phyloP scores from a whole-genome alignment of 1,140 invertebrate species.

The Drosophila kepulauana region DNA sequence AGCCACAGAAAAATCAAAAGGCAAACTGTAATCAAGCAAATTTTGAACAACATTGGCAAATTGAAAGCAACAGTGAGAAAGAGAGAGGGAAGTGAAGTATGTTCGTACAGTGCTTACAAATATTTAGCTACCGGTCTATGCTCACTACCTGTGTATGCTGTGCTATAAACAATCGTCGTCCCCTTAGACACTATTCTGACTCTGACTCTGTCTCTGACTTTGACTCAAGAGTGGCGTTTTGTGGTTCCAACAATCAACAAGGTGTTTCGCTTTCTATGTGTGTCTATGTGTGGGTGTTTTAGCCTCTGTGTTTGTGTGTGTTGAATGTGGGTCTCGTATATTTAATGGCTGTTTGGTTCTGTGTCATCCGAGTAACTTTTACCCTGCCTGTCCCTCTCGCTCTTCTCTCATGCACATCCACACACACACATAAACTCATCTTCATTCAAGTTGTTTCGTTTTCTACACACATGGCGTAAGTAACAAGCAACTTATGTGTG shows the following conservation, averaged over 20 bases:
- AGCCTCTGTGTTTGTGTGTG: conserved; percentile 1
- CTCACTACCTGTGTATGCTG: too few species aligned
- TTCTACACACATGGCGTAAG: conserved; percentile 62
- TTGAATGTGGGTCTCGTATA: conserved; percentile 47
- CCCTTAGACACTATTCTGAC: not conserved
- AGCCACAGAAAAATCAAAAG: conserved; percentile 28
- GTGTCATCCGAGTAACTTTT: conserved; percentile 69
- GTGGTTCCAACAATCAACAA: conserved; percentile 61
- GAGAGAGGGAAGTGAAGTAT: not conserved
- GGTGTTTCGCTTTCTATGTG: conserved; percentile 40
- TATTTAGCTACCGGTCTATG: not conserved
- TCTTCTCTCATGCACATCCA: conserved; percentile 3
- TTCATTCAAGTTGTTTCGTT: conserved; percentile 53
- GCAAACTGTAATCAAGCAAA: conserved; percentile 26
- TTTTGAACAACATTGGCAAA: conserved; percentile 21
- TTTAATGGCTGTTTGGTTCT: conserved; percentile 61
- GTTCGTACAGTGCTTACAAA: conserved; percentile 14
- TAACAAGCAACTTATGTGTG: conserved; percentile 33
- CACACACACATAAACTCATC: not conserved
- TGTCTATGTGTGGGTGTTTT: conserved; percentile 25
- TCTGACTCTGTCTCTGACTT: too few species aligned
- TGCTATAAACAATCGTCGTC: not conserved
- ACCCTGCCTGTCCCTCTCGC: conserved; percentile 5
- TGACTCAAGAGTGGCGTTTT: conserved; percentile 28
- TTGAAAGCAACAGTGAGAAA: not conserved